Evolutionary conservation across 2,888 invertebrate genomes (phyloP), one percentile per base, ranked within the genome.

Genomic region (Crocallis elinguaria): DNA sequence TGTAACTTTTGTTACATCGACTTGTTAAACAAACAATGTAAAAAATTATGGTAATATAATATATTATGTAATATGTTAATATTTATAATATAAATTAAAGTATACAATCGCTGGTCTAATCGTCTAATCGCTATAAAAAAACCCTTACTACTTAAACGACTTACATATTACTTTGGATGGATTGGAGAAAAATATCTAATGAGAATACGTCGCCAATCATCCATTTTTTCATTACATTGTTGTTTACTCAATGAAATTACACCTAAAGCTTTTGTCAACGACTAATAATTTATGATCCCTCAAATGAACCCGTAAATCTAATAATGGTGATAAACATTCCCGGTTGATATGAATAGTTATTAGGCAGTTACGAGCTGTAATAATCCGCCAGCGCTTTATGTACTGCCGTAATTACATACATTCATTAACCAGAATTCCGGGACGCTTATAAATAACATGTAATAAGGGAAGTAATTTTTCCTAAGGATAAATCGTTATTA

Each of bases 371-470:
- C 9, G 3, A 14, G 19, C 17, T 13, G 9, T 45, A 46, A 37
- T 42, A 52, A 42, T 42, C 30, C 46, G 16, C 50, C 14, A 19
- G 17, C 35, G 36, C 16, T 35, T 49, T 50, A 51, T 46, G 39
- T 54, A 38, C 42, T 33, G 6, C 33, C 45, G 42, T 59, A 49
- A 61, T 62, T 56, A 58, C 52, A 51, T 43, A 61, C 39, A 59
- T 57, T 52, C 45, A 57, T 41, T 54, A 49, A 48, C 43, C 30
- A 21, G 42, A 45, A 54, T 50, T 38, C 30, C 35, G 27, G 39
- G 38, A 32, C 44, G 44, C 43, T 52, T 43, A 45, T 51, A 58
- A 49, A 51, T 48, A 57, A 57, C 46, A 42, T 46, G 60, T 48
- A 51, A 49, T 56, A 46, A 54, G 46, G 25, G 27, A 56, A 51